Base-by-base conservation (phyloP, 2,888 invertebrate species). In the Amphipoea oculea region DNA sequence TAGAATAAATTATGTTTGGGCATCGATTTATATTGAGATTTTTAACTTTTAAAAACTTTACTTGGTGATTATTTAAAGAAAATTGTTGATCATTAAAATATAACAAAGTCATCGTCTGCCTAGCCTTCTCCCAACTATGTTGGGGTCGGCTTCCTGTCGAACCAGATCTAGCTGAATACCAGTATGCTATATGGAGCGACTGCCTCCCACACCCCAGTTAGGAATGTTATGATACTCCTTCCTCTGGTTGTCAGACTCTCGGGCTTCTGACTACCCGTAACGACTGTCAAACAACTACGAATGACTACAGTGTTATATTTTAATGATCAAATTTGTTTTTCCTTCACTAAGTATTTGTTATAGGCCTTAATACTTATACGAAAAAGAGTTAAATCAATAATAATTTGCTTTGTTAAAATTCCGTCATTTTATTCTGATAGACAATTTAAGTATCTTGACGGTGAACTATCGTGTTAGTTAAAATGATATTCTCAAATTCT, bases 11-110 rank as follows among this genome's bases (percentile, higher is more conserved):
- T 79, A 82, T 81, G 87, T 86, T 84, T 80, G 73, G 88, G 88
- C 89, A 89, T 89, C 86, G 89, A 90, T 86, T 36, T 79, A 73
- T 73, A 80, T 54, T 78, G 85, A 89, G 86, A 88, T 82, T 88
- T 88, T 78, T 68, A 85, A 85, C 76, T 67, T 73, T 67, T 62
- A 76, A 79, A 65, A 71, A 73, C 72, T 57, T 60, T 71, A 60
- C 42, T 85, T 45, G 9, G 72, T 65, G 54, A 51, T 54, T 36
- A 40, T 51, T 70, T 60, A 40, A 20, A 29, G 20, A 73, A 68
- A 68, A n/a, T 5, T 48, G 3, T n/a, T 78, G 78, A 68, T 77
- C 12, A 68, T 83, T 60, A 9, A 51, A 86, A 76, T 76, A 17
- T 51, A 1, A 4, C 1, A 36, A 20, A 7, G 2, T 23, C 29